Evolutionary conservation across 1,140 invertebrate genomes (phyloP).

Genomic region (Branchinecta lindahli): DNA sequence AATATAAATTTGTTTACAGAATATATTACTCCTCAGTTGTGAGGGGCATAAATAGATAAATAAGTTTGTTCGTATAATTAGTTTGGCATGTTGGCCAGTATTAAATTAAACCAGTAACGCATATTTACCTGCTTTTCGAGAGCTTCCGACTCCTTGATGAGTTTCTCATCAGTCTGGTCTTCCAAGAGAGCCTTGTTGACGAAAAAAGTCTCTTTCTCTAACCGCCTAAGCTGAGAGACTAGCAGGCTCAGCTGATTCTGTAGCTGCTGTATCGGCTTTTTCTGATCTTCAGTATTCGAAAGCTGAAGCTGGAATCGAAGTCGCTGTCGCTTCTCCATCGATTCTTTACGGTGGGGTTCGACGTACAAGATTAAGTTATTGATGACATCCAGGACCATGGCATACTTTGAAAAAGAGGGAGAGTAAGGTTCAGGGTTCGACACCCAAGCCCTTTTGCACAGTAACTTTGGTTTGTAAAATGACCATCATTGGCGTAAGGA

Average conservation of each 20-base stretch:
- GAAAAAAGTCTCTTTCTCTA: slow-evolving; percentile 82
- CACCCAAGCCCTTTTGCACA: too few relatives aligned
- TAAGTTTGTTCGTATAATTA: too few relatives aligned
- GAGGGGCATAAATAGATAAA: too few relatives aligned
- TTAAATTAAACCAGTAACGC: too few relatives aligned
- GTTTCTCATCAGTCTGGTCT: slow-evolving; percentile 43
- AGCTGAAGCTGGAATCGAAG: slow-evolving; percentile 87
- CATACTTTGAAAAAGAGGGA: slow-evolving; percentile 48
- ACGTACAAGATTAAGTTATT: slow-evolving; percentile 94
- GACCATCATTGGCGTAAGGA: too few relatives aligned
- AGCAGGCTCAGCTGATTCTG: slow-evolving; percentile 66
- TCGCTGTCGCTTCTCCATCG: slow-evolving; percentile 66
- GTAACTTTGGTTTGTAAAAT: too few relatives aligned
- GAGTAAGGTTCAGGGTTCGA: slow-evolving; percentile 23
- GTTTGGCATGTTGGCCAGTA: too few relatives aligned
- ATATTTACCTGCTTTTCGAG: slow-evolving; percentile 44
- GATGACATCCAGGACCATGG: slow-evolving; percentile 89
- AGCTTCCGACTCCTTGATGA: slow-evolving; percentile 46
- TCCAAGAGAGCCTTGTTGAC: slow-evolving; percentile 63
- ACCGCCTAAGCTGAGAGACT: slow-evolving; percentile 55
- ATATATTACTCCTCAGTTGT: too few relatives aligned
- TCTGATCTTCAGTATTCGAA: slow-evolving; percentile 72
- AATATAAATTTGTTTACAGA: too few relatives aligned
- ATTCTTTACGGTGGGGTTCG: slow-evolving; percentile 84
- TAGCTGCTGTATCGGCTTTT: slow-evolving; percentile 73